Percentiles rank a stretch among this genome's conserved stretches.
These are phyloP conservation scores for Threskiornis aethiopicus DNA, from an alignment of 2,797 vertebrate genomes.

Conservation along the genomic window DNA sequence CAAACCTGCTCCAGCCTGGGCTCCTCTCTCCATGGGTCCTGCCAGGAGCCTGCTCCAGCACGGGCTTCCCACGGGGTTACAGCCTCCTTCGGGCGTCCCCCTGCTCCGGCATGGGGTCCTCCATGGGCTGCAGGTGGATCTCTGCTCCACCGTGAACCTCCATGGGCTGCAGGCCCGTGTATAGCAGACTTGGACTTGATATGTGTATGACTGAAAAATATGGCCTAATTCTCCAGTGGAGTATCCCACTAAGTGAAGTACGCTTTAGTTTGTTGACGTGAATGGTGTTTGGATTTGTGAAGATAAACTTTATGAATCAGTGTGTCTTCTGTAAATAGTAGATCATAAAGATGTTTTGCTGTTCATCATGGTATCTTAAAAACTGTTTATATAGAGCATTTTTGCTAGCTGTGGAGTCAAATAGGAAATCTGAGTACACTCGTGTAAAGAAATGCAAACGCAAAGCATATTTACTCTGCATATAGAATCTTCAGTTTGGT, in stretches of 20 bases:
- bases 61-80: fast-evolving
- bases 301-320: background rate
- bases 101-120: fast-evolving
- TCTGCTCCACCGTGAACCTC: background rate
- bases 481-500: background rate
- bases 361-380: background rate
- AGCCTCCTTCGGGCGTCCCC: fast-evolving
- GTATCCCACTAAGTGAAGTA: background rate
- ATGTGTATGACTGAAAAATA: background rate
- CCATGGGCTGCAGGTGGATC: fast-evolving
- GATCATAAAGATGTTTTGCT: background rate
- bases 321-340: background rate
- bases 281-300: background rate
- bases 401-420: background rate
- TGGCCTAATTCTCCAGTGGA: background rate
- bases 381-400: background rate
- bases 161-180: background rate
- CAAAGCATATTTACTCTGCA: background rate
- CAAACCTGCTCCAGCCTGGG: background rate
- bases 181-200: background rate
- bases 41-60: background rate
- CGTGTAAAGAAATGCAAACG: background rate
- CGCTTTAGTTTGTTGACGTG: background rate
- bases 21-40: background rate
- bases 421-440: background rate